phyloP scores from a whole-genome alignment of 1,140 invertebrate species.

The Drosophila nikananu region DNA sequence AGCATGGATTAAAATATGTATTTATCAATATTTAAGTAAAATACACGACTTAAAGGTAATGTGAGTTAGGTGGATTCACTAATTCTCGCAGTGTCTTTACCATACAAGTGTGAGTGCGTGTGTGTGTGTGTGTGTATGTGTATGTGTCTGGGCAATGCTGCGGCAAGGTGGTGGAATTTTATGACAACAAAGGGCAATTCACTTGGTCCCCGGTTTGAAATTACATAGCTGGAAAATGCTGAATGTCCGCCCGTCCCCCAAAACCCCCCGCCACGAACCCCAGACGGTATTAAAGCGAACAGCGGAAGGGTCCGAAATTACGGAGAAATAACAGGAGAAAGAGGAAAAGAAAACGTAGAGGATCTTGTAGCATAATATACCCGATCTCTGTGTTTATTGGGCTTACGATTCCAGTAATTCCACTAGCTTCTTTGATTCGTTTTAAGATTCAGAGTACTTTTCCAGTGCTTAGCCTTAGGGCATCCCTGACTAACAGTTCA shows the following conservation, averaged over 20 bases:
- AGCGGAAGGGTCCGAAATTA: constrained; percentile 2
- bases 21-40: not conserved
- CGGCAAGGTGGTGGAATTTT: constrained; percentile 75
- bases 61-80: not conserved
- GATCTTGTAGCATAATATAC: not conserved
- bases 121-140: not conserved
- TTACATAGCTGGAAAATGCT: constrained; percentile 55
- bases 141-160: constrained; percentile 17
- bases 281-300: constrained; percentile 27
- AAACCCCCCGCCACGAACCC: not conserved
- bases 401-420: not conserved
- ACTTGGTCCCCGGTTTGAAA: constrained; percentile 54
- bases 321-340: not conserved
- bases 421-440: not conserved
- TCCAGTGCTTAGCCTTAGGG: not conserved
- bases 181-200: constrained; percentile 62
- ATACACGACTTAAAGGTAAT: not conserved
- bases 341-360: not conserved
- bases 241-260: constrained; percentile 10
- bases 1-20: not conserved
- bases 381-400: not conserved
- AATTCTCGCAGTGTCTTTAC: not conserved
- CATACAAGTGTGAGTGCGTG: not conserved
- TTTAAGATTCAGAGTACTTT: not conserved
- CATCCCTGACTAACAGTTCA: not conserved